These are phyloP conservation scores for Tapirus terrestris DNA, from an alignment of 2,113 vertebrate genomes.

Conservation along the genomic window DNA sequence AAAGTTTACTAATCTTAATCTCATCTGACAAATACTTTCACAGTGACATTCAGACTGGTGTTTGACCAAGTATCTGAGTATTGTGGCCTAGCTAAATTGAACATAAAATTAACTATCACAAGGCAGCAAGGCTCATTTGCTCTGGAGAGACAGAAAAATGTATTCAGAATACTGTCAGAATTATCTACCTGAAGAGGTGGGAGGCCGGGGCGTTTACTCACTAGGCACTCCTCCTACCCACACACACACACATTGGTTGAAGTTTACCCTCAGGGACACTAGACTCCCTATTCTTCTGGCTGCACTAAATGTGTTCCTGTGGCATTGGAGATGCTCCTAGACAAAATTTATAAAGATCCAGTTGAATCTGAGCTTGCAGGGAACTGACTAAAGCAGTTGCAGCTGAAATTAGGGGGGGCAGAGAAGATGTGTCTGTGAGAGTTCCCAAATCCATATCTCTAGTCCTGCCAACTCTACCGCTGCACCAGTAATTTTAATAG, in stretches of 20 bases:
- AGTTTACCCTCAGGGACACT: background rate
- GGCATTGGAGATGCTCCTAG: background rate
- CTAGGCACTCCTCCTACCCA: rapidly evolving
- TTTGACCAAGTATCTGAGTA: background rate
- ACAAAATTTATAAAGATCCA: background rate
- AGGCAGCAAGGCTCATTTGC: background rate
- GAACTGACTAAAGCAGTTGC: background rate
- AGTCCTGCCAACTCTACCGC: background rate
- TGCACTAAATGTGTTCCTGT: background rate
- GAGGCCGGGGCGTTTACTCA: background rate
- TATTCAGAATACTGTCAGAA: background rate
- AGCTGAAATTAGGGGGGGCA: background rate
- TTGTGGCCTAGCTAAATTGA: background rate
- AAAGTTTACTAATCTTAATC: background rate
- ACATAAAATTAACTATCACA: background rate
- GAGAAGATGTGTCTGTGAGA: background rate
- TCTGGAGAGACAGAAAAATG: background rate
- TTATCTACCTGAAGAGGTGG: background rate
- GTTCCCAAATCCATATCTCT: background rate
- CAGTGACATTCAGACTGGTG: background rate
- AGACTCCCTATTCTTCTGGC: background rate
- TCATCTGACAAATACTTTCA: background rate
- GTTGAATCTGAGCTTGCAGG: background rate
- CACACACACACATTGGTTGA: background rate
- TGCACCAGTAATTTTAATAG: background rate